phyloP scores from a whole-genome alignment of 2,113 vertebrate genomes.

The Tupaia chinensis region DNA sequence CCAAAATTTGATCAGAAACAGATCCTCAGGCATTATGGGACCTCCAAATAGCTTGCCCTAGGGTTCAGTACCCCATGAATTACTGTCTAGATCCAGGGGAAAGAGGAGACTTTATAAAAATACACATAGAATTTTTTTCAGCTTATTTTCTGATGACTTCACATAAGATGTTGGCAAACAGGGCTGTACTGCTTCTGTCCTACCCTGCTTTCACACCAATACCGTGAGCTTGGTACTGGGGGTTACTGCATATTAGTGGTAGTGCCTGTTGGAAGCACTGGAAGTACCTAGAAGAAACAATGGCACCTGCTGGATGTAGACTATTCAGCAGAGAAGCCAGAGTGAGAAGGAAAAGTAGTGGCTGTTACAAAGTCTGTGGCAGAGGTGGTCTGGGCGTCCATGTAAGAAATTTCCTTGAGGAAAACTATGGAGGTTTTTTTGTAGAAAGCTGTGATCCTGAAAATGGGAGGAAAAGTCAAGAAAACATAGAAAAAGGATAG shows the following conservation, averaged over 20 bases:
- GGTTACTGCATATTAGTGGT: fast-evolving
- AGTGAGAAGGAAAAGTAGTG: background rate
- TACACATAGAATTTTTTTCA: background rate
- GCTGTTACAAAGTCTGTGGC: background rate
- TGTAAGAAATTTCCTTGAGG: background rate
- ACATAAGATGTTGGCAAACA: background rate
- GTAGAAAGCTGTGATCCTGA: background rate
- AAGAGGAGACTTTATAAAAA: background rate
- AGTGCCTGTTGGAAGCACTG: background rate
- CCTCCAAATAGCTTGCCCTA: background rate
- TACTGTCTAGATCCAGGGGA: background rate
- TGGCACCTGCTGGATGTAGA: too few relatives aligned
- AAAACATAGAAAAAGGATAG: background rate
- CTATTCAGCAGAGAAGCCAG: background rate
- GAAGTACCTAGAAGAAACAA: background rate
- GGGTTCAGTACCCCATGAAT: too few relatives aligned
- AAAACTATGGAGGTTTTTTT: background rate
- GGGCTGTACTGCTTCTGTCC: background rate
- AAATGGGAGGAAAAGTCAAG: background rate
- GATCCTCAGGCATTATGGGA: background rate
- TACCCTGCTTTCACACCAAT: background rate
- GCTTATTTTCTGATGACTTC: background rate
- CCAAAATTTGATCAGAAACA: too few relatives aligned
- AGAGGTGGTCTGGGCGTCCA: background rate
- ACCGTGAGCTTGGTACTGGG: fast-evolving